Evolutionary conservation across 2,113 vertebrate genomes (phyloP).

Genomic region (Nothocercus nigrocapillus): DNA sequence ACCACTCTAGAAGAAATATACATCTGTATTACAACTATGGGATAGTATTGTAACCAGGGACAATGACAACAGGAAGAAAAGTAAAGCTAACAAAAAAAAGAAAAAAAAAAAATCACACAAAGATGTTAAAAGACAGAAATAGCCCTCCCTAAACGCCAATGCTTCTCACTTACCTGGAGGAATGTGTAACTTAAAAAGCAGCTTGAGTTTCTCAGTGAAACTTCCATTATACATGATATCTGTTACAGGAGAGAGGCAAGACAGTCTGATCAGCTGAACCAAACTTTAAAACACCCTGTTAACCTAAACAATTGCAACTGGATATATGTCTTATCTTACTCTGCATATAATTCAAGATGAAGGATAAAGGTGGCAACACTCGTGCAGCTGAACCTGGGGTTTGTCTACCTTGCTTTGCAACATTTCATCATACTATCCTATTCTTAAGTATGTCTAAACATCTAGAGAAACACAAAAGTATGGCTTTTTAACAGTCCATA

Average conservation of each 20-base stretch:
- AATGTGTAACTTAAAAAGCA: slow-evolving; percentile 96
- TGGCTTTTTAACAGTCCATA: not conserved
- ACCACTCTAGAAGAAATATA: not conserved
- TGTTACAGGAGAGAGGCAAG: slow-evolving; percentile 65
- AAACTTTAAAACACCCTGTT: not conserved
- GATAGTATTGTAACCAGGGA: not conserved
- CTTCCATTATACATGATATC: slow-evolving; percentile 91
- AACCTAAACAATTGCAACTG: not conserved
- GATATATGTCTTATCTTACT: not conserved
- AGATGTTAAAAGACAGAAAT: not conserved
- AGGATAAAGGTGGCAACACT: not conserved
- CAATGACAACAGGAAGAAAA: not conserved
- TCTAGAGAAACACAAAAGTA: not conserved
- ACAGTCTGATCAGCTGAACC: not conserved
- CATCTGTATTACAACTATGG: not conserved
- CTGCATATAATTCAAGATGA: not conserved
- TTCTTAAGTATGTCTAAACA: not conserved
- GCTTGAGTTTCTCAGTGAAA: slow-evolving; percentile 95
- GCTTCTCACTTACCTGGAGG: slow-evolving; percentile 86
- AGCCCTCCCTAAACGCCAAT: not conserved
- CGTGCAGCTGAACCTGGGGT: not conserved
- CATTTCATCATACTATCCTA: not conserved
- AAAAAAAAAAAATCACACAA: not conserved
- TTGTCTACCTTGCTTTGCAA: not conserved
- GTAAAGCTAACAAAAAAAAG: not conserved